Base-by-base conservation (phyloP, 1,140 invertebrate species). In the Pararge aegeria region DNA sequence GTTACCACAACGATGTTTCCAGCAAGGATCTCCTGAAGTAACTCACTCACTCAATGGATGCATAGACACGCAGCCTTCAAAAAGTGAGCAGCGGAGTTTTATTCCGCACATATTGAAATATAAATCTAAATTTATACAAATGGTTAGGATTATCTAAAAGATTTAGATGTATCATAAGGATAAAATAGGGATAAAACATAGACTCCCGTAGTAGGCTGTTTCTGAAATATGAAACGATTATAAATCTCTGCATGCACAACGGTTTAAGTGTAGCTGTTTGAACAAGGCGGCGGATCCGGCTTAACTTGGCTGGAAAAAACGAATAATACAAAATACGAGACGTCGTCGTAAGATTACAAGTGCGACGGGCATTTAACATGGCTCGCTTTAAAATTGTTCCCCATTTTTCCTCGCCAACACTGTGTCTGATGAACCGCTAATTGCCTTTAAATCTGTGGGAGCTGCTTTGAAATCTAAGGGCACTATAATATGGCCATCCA, bases 381-480 rank as follows among this genome's bases (percentile, higher is more conserved):
- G 19, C 42, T 53, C 49, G 30, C 49, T 24, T 38, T 53, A 13
- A 56, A 52, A 46, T 27, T 46, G 50, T 46, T 20, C 49, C 49
- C 21, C 40, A 59, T 59, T 59, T 56, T 52, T 59, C 51, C 12
- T 15, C 34, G 19, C 37, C 49, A 37, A 38, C 50, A 40, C 30
- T 21, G 20, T 42, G 49, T 29, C 48, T 44, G 56, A 37, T 44
- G 27, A 37, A 29, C 56, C 18, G 51, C 37, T 59, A 51, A 59
- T 49, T 49, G 30, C 55, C 49, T 52, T 52, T 44, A 59, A 54
- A 54, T 54, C 34, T 52, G 37, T 59, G 20, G 38, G 49, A 51
- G 24, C 37, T 44, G 12, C 30, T 34, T 34, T 12, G 4, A 34
- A 10, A 34, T 30, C 5, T 30, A 10, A 7, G 29, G 10, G 29